Percentiles rank a stretch among this genome's conserved stretches.
phyloP scores from a whole-genome alignment of 2,888 invertebrate genomes.

The Spisula subtruncata region DNA sequence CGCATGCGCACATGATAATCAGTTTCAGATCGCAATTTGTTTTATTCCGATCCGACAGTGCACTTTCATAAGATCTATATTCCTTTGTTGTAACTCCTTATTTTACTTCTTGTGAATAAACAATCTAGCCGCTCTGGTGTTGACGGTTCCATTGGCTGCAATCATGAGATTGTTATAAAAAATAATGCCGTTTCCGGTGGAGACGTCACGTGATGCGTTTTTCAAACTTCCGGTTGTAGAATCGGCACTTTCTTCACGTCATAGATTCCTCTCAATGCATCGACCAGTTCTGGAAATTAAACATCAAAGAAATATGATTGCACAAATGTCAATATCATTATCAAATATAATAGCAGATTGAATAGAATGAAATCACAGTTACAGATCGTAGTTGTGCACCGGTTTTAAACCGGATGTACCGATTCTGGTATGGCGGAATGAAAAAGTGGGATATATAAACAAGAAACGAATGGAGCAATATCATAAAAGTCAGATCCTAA shows the following conservation, averaged over 20 bases:
- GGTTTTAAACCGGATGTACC: no score
- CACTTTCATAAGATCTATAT: neutral
- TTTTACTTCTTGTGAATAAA: neutral
- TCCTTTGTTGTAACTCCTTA: neutral
- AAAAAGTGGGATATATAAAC: no score
- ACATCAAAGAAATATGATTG: neutral
- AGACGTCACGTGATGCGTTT: neutral
- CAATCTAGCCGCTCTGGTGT: neutral
- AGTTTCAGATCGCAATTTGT: neutral
- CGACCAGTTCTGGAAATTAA: slow-evolving; percentile 9
- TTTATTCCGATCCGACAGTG: no score
- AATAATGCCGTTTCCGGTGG: neutral
- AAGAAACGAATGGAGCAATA: no score
- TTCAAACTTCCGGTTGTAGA: neutral
- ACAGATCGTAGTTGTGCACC: no score
- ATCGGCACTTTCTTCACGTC: neutral
- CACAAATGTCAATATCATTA: neutral
- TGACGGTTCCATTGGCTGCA: neutral
- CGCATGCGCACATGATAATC: neutral
- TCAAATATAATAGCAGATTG: slow-evolving; percentile 1
- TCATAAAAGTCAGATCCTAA: no score
- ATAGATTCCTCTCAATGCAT: neutral
- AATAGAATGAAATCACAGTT: neutral
- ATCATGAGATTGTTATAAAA: neutral
- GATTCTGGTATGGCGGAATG: no score